Base-by-base conservation (phyloP, 1,140 invertebrate genomes). In the Dreissena rostriformis region DNA sequence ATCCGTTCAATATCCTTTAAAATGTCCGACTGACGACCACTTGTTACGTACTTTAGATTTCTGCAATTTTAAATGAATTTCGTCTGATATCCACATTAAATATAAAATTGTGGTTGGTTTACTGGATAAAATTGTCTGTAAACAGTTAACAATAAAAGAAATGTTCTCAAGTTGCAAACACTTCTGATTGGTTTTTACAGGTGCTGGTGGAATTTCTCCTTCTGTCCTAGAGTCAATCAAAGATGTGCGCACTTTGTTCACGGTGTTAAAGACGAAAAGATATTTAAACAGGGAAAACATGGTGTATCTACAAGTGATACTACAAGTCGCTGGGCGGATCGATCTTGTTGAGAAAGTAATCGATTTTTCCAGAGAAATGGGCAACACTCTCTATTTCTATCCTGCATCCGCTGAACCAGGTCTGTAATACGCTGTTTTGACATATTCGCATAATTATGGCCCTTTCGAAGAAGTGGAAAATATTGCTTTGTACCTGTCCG, bases 211-310 rank as follows among this genome's bases (percentile, higher is more conserved):
- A 19, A 61, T 61, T 61, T 19, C 17, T 6, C 11, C 22, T n/a
- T n/a, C 17, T 61, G 57, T 61, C 22, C 57, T 61, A 19, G 57
- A 61, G 2, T 19, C 17, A 19, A 61, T 61, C 22, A 61, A 61
- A 19, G 22, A 19, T n/a, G 17, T 24, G 57, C 57, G 57, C 17
- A 24, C 17, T n/a, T 61, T 61, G 57, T 61, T 61, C 22, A 61
- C 17, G 22, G 2, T 61, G 22, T 61, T 61, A 24, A 61, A 61
- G 22, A 61, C 17, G 17, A 61, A 24, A 61, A 24, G 11, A n/a
- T 61, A 61, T 61, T 61, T 61, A 61, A 61, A 61, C 57, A 61
- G 57, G 22, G 22, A 61, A 19, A 61, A 61, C 57, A 61, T 61
- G 57, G 22, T 61, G 6, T 61, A 61, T 24, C 12, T 61, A 24